Conservation (phyloP, 2,797 vertebrate genomes). For the Clarias laeviceps region DNA sequence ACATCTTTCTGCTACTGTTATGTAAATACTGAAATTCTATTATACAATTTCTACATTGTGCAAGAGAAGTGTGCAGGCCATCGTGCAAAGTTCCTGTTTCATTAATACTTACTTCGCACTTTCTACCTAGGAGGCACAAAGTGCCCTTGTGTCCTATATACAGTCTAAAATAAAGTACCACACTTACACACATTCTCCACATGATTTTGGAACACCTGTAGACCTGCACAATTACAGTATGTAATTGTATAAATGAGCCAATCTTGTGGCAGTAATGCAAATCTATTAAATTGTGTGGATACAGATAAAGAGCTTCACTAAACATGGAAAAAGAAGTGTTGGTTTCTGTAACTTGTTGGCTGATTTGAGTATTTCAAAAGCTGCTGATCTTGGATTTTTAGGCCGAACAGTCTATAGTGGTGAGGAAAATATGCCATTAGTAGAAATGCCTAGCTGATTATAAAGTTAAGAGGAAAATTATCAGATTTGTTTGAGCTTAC, state of each 20-base stretch:
- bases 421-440: neutral
- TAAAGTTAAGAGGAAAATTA: neutral
- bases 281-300: neutral
- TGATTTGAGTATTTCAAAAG: neutral
- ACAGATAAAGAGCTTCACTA: neutral
- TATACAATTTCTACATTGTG: neutral
- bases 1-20: neutral
- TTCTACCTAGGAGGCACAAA: neutral
- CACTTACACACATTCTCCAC: neutral
- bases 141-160: neutral
- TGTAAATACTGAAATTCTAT: neutral
- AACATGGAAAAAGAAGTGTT: neutral
- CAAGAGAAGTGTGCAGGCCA: neutral
- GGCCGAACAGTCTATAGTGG: neutral
- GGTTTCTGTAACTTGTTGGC: neutral
- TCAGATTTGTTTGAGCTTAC: neutral
- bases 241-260: neutral
- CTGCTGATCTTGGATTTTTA: neutral
- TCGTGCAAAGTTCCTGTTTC: neutral
- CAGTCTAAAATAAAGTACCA: neutral
- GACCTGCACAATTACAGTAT: neutral
- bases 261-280: neutral
- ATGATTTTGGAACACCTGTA: neutral
- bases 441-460: neutral
- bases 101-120: neutral